Evolutionary conservation across 1,140 invertebrate species (phyloP).

Genomic region (Trichomalopsis sarcophagae): DNA sequence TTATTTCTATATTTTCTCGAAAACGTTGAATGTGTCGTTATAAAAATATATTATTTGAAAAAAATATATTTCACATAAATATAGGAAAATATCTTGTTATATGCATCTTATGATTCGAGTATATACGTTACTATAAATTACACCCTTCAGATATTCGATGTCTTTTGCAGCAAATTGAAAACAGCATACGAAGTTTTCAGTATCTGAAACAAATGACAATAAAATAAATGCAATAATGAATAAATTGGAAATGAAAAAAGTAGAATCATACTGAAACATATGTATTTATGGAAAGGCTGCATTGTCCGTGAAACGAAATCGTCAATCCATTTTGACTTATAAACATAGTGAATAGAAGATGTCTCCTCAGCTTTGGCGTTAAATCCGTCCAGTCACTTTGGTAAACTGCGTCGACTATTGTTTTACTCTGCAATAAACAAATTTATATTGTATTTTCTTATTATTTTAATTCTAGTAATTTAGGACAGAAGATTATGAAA

Average conservation of each 20-base stretch:
- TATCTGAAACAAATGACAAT: not conserved
- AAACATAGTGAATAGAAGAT: not conserved
- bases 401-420: not conserved
- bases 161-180: slow-evolving; percentile 21
- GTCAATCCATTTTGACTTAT: not conserved
- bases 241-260: not conserved
- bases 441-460: not conserved
- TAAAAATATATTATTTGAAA: too few relatives aligned
- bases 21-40: too few relatives aligned
- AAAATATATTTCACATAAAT: too few relatives aligned
- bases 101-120: too few relatives aligned
- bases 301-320: not conserved
- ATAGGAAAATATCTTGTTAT: too few relatives aligned
- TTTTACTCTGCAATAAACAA: not conserved
- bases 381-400: not conserved
- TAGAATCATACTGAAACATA: not conserved
- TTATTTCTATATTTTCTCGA: too few relatives aligned
- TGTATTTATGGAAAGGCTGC: not conserved
- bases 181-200: not conserved
- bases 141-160: not conserved
- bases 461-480: too few relatives aligned
- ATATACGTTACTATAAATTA: too few relatives aligned
- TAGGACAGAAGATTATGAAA: not conserved
- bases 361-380: not conserved
- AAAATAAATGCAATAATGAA: not conserved